Evolutionary conservation across 2,113 vertebrate genomes (phyloP).

Genomic region (Archilochus colubris): DNA sequence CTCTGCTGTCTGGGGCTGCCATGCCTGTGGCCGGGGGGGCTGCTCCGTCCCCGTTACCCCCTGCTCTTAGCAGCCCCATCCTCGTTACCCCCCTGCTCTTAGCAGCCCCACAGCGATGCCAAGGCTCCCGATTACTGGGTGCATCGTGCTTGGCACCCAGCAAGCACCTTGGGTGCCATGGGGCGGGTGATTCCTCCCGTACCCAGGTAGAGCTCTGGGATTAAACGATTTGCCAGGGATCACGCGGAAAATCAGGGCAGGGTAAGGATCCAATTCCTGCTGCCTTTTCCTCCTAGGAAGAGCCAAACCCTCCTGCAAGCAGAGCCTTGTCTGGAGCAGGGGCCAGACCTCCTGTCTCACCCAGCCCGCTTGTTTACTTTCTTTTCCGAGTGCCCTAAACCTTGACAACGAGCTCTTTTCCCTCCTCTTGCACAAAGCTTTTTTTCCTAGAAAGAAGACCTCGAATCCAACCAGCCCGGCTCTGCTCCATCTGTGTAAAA

Average conservation of each 20-base stretch:
- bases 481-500: background rate
- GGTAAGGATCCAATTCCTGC: rapidly evolving
- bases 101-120: background rate
- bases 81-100: background rate
- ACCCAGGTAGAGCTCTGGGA: background rate
- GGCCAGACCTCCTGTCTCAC: background rate
- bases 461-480: background rate
- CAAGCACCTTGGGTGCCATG: background rate
- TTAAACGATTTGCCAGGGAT: background rate
- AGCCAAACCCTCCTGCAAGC: background rate
- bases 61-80: background rate
- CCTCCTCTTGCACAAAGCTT: slow-evolving; percentile 40
- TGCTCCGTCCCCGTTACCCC: background rate
- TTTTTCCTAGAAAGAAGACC: slow-evolving; percentile 66
- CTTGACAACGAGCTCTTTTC: slow-evolving; percentile 51
- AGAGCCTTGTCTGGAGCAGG: background rate
- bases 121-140: background rate
- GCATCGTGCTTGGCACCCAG: background rate
- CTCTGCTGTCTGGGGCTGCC: background rate
- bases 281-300: background rate
- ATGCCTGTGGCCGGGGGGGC: rapidly evolving
- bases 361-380: slow-evolving; percentile 20
- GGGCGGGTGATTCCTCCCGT: background rate
- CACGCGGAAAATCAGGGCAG: background rate
- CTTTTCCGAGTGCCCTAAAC: slow-evolving; percentile 33